Percentiles rank a stretch among this genome's conserved stretches.
phyloP scores from a whole-genome alignment of 2,888 invertebrate genomes.

The Hedychridium roseum region DNA sequence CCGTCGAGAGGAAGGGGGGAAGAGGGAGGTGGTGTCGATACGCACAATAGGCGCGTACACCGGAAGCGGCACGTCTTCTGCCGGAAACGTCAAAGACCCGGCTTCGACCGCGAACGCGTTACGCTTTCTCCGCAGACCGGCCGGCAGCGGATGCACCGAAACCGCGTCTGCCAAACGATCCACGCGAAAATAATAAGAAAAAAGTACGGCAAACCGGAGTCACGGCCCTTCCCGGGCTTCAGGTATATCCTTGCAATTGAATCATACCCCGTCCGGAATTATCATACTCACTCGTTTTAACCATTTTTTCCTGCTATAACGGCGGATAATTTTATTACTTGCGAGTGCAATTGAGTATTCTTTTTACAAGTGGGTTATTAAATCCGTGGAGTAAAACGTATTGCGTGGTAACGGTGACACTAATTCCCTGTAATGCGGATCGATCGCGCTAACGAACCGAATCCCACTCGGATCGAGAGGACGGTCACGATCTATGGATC shows the following conservation, averaged over 20 bases:
- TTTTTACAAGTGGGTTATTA: no score
- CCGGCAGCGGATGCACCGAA: constrained; percentile 42
- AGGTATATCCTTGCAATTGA: constrained; percentile 24
- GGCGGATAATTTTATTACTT: no score
- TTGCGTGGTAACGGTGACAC: constrained; percentile 8
- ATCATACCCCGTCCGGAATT: no score
- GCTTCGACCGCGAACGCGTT: constrained; percentile 9
- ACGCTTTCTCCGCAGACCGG: constrained; percentile 40
- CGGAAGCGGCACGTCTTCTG: constrained; percentile 45
- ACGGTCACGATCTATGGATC: constrained; percentile 34
- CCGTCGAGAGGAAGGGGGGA: constrained; percentile 27
- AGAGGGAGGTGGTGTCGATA: no score
- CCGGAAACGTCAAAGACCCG: constrained; percentile 50
- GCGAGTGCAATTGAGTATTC: no score
- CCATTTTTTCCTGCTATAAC: no score
- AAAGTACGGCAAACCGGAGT: constrained; percentile 15
- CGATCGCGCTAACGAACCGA: constrained; percentile 39
- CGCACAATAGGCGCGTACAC: no score
- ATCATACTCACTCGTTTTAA: neutral
- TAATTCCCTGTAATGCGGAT: constrained; percentile 19
- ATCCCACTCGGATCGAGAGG: constrained; percentile 21
- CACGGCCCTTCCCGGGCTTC: constrained; percentile 26
- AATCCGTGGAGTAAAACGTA: neutral
- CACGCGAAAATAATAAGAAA: constrained; percentile 9
- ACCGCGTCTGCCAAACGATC: constrained; percentile 22